phyloP scores from a whole-genome alignment of 2,888 invertebrate species.

The Rutpela maculata region DNA sequence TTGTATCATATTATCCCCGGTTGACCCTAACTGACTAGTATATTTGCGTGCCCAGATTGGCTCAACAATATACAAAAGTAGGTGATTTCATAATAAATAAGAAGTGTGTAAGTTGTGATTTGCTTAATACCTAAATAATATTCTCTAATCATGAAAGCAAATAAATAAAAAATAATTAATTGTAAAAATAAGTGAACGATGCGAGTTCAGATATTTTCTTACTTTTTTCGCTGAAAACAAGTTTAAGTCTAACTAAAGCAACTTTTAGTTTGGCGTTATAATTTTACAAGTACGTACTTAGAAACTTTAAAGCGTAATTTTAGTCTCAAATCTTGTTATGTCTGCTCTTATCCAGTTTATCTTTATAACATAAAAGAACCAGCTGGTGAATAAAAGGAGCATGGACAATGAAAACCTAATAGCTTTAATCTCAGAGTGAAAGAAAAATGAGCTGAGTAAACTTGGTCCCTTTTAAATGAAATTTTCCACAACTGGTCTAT shows the following conservation, averaged over 20 bases:
- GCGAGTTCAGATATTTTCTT: no score
- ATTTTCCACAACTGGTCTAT: slow-evolving; percentile 15
- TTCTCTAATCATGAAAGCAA: no score
- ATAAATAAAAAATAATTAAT: no score
- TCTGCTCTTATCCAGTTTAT: background rate
- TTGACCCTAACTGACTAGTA: no score
- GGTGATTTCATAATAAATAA: no score
- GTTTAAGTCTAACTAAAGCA: background rate
- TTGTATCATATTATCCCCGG: no score
- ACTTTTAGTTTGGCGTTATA: background rate
- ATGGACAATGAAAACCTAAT: background rate
- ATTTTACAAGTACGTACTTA: background rate
- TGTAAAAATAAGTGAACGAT: no score
- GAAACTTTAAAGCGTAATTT: background rate
- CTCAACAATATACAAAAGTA: no score
- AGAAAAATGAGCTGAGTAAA: background rate
- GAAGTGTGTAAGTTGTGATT: no score
- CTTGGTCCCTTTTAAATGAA: background rate
- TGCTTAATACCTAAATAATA: no score
- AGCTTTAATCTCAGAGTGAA: background rate
- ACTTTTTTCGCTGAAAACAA: background rate
- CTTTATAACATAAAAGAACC: background rate
- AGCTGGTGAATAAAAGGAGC: background rate
- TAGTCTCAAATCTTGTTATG: background rate
- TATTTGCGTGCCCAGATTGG: no score